Base-by-base conservation (phyloP, 23 tunicate species). In the Halocynthia aurantium region DNA sequence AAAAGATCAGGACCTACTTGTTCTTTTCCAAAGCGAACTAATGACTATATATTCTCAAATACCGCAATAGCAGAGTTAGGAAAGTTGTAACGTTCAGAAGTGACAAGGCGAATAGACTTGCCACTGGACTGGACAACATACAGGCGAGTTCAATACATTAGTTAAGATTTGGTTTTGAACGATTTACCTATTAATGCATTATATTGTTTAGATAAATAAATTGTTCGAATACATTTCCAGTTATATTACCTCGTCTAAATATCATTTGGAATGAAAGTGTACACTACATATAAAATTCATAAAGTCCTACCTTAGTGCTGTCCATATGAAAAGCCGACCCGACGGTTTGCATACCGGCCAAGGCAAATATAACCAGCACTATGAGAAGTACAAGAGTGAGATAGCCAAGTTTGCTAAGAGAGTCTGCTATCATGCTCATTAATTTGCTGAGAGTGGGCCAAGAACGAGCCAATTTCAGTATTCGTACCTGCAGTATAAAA, bases 271-370 rank as follows among this genome's bases (percentile, higher is more conserved):
- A 72, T 10, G 13, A 2, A 44, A 13, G 15, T 58, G 17, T n/a
- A 15, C 17, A 58, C 15, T 15, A 58, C 15, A n/a, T 58, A 57
- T 57, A n/a, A 57, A 10, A 57, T 60, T 31, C 44, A 31, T 31
- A 31, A 5, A 55, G 60, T 52, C 80, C 70, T 54, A 89, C 96
- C 83, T 51, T 80, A 10, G 51, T 40, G 51, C 55, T 73, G 61
- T 89, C 84, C 67, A 84, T 75, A 69, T 80, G 76, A 66, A 71
- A 89, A 18, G 65, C 63, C 19, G 57, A 60, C 60, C 96, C 96
- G 53, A 89, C 87, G 0, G 88, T 84, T 70, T 89, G 96, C 96
- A 89, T 89, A 52, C 96, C 96, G 52, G 96, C 96, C 74, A 89
- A 51, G 8, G 96, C 96, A 61, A 84, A 89, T 15, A 89, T 89